Evolutionary conservation across 2,113 vertebrate species (phyloP).

Genomic region (Pseudolaguvia tuberculata): DNA sequence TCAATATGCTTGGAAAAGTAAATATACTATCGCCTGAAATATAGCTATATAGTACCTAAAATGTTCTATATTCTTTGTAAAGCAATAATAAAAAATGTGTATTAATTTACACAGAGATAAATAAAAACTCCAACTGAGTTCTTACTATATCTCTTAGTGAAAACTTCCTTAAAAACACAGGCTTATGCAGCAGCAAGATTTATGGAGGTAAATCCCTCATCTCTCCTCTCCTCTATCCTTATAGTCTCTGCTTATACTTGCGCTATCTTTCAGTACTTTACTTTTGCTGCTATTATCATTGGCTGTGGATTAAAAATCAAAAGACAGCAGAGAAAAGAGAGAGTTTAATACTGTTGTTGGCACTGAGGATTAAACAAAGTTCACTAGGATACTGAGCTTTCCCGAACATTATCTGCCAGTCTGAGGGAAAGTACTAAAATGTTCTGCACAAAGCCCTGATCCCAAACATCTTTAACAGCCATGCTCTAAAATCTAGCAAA

Average conservation of each 20-base stretch:
- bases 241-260: slow-evolving; percentile 71
- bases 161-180: slow-evolving; percentile 87
- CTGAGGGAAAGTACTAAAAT: too few relatives aligned
- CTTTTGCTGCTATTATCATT: slow-evolving; percentile 81
- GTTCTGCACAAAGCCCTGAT: too few relatives aligned
- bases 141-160: slow-evolving; percentile 81
- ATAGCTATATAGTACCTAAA: neutral
- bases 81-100: neutral
- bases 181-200: slow-evolving; percentile 74
- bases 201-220: slow-evolving; percentile 69
- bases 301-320: slow-evolving; percentile 79
- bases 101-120: neutral
- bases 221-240: slow-evolving; percentile 61
- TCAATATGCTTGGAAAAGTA: neutral
- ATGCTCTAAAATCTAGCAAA: too few relatives aligned
- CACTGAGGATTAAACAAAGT: slow-evolving; percentile 82
- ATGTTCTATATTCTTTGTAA: neutral
- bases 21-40: neutral
- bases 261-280: slow-evolving; percentile 75
- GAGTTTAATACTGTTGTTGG: slow-evolving; percentile 79
- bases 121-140: neutral
- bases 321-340: slow-evolving; percentile 67
- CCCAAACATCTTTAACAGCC: too few relatives aligned
- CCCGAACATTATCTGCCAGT: too few relatives aligned
- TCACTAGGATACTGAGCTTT: slow-evolving; percentile 67